Percentiles rank a stretch among this genome's conserved stretches.
These are phyloP conservation scores for Dryoscopus gambensis DNA, from an alignment of 2,113 vertebrate species.

Conservation along the genomic window DNA sequence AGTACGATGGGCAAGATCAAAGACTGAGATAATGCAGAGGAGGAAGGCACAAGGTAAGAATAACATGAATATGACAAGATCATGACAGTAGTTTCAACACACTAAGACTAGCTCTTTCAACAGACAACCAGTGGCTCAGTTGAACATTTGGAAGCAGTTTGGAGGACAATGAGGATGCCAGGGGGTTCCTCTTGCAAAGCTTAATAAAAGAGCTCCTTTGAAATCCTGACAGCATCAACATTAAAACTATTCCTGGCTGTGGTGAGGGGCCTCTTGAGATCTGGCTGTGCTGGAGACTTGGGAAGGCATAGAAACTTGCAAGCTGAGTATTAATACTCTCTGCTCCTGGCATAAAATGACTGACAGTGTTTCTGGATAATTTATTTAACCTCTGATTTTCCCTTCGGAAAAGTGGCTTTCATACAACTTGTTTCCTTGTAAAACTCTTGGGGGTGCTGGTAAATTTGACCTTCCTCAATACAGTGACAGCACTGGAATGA, in stretches of 20 bases:
- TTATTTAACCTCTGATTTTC: background rate
- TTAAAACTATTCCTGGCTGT: background rate
- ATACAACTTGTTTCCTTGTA: background rate
- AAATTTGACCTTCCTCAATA: background rate
- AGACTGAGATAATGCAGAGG: background rate
- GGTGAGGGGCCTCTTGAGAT: background rate
- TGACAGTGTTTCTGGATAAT: background rate
- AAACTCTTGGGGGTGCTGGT: background rate
- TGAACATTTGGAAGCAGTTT: background rate
- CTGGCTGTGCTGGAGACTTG: background rate
- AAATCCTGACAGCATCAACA: background rate
- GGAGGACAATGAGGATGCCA: background rate
- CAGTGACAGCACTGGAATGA: background rate
- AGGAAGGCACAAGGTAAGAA: background rate
- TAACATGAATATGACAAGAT: background rate
- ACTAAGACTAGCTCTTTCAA: background rate
- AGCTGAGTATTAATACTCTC: background rate
- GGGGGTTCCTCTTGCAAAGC: background rate
- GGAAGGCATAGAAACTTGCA: background rate
- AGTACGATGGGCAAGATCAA: constrained; percentile 29
- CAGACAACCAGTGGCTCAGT: background rate
- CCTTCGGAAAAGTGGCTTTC: background rate
- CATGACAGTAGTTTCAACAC: background rate
- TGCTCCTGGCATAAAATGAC: background rate
- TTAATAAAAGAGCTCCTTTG: background rate